Evolutionary conservation across 2,888 invertebrate species (phyloP), one percentile per base, ranked within the genome.

Genomic region (Peribatodes rhomboidaria): DNA sequence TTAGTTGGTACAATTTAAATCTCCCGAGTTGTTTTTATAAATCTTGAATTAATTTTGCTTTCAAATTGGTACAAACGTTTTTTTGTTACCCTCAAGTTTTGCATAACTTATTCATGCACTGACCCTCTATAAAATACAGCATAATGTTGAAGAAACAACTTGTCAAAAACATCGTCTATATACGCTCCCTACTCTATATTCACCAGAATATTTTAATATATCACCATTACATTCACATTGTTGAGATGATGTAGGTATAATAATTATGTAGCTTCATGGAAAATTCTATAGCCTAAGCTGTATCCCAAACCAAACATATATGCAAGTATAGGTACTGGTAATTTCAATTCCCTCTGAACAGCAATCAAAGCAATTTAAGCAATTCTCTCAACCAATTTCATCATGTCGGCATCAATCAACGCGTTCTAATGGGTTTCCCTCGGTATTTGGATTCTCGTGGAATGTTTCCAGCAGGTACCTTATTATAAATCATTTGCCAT

Each of bases 31-130:
- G 22, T 44, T 18, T 27, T 16, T 35, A 44, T 44, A 54, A 57
- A 39, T 37, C 50, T 50, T 63, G 58, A 58, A 59, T 64, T 58
- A 16, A 58, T 59, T 58, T 54, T 37, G 55, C 9, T 33, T 53
- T 49, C 1, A 57, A 46, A 62, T 14, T 54, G 31, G 49, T 27
- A 27, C 27, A 49, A 35, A 54, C 4, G 13, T 44, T 46, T 59
- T 39, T 46, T 46, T 49, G 49, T 44, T 57, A 52, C 31, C 18
- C 27, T 10, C 11, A 31, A n/a, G 42, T 52, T 64, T 69, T 66
- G 55, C 41, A 52, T 50, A 58, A 60, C 61, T 66, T 69, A 69
- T 69, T 63, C 61, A 69, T 58, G 60, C 66, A 35, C 46, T 66
- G 69, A 69, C 66, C 65, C 58, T 49, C 31, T 44, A n/a, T 27